Base-by-base conservation (phyloP, 2,888 invertebrate species). In the Schizaphis graminum region DNA sequence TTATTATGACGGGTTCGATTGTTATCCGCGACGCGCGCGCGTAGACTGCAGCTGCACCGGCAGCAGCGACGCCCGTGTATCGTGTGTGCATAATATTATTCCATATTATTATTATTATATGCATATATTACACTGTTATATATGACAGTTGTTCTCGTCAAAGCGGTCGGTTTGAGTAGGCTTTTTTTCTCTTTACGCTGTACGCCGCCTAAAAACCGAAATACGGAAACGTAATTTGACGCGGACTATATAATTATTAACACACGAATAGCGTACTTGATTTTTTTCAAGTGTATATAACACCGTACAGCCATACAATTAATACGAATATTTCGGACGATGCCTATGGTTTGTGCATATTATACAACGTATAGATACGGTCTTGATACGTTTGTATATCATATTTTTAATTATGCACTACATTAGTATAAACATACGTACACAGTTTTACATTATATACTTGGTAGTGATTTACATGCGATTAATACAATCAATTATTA, bases 1-100 rank as follows among this genome's bases (percentile, higher is more conserved):
- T 77, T 77, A 85, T 77, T 85, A 85, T 85, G 85, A 41, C 85
- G 44, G 44, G 85, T 67, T 49, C 92, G 87, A 92, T 92, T 88
- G 92, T 87, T 92, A 67, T 92, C 91, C 77, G 86, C 86, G 86
- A 24, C 57, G 47, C 67, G 67, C 47, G 47, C 86, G 86, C 49
- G 13, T n/a, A 85, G 57, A 86, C 84, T 49, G n/a, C 85, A 85
- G 44, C 85, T 44, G 85, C 85, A 85, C 26, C 24, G 10, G 35
- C 21, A 49, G 21, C 53, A 21, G 53, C 88, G 24, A 89, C 89
- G 89, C 56, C 57, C 28, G 89, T 88, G 86, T 87, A 16, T 88
- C 53, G 88, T 87, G 88, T 88, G 53, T 88, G 35, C 77, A 77
- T 53, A 88, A 53, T 88, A n/a, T 53, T 77, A 77, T 77, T 77